Evolutionary conservation across 2,888 invertebrate species (phyloP), one percentile per base, ranked within the genome.

Genomic region (Adelognathus sp.): DNA sequence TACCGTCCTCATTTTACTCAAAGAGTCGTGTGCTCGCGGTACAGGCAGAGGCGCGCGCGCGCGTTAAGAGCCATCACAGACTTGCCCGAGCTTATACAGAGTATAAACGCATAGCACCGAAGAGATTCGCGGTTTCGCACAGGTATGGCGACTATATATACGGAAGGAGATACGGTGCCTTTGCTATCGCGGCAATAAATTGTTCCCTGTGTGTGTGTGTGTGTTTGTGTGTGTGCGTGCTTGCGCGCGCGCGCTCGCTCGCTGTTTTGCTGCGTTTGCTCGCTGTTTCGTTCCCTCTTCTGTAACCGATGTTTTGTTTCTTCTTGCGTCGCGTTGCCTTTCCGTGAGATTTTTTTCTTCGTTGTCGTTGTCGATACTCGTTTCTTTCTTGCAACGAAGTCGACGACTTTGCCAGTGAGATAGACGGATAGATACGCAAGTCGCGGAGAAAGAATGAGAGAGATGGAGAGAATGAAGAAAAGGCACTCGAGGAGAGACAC

Each of bases 101-200:
- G 64, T 27, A 39, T n/a, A n/a, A n/a, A n/a, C n/a, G 64, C 50
- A 27, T 27, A 24, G 52, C 52, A n/a, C 36, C 52, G 50, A 21
- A 50, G 52, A 18, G 29, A 52, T 69, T 58, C 46, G 39, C 44
- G 21, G 29, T n/a, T n/a, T n/a, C n/a, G 5, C 9, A 9, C 74
- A 56, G 76, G 76, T 74, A 78, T 77, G 41, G 44, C 50, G 39
- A 64, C 56, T 71, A 72, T 76, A 80, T 81, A 85, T 81, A 86
- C 87, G 87, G 85, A 87, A 88, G 85, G 85, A 86, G 84, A 87
- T 86, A 87, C 83, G 82, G 82, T 80, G 83, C 84, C 78, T 60
- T 83, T 79, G 81, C 84, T 88, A 88, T 88, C 87, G 80, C 71
- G 79, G 83, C 87, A 86, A 88, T 88, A 88, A 88, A 88, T 88